Evolutionary conservation across 2,797 vertebrate species (phyloP), one percentile per base, ranked within the genome.

Genomic region (Notolepis coatsorum): DNA sequence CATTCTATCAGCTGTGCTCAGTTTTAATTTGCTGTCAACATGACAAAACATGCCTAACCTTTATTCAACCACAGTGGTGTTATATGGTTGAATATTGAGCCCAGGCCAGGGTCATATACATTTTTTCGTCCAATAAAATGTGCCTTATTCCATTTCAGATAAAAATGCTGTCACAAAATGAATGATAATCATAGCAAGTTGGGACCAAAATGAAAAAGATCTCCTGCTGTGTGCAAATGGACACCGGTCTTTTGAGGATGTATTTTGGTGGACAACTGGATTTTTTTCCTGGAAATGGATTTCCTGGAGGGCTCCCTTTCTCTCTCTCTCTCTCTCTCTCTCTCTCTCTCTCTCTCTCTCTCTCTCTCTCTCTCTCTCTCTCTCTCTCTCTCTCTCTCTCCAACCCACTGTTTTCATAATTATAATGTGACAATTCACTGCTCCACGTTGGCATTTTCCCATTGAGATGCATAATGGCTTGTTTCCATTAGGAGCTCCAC

Each of bases 401-500:
- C 51, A 55, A 53, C 68, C 77, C 56, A 27, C 55, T 17, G 66
- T 61, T n/a, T n/a, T 59, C 62, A 49, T 82, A 65, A 85, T 83
- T 73, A 76, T 68, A 83, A 81, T 71, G 73, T 77, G 76, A 84
- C 79, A 75, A 61, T 81, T 82, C 62, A 70, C 56, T 53, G 58
- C 37, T 21, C 68, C 49, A 17, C 60, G 68, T 76, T 73, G 85
- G 81, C 72, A 73, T 70, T 72, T 75, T 52, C 30, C 79, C 60
- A 73, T 77, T 75, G 61, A 78, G 73, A 76, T 75, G 82, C 68
- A 84, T 75, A 85, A 85, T 80, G 71, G 69, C 47, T 62, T 72
- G 61, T 69, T 73, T 60, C 63, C 71, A 84, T 85, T 70, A 81
- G 82, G 65, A 75, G 68, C 60, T 75, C 68, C 50, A 39, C 52